Conservation (phyloP, 2,888 invertebrate genomes). For the Ischnura elegans region DNA sequence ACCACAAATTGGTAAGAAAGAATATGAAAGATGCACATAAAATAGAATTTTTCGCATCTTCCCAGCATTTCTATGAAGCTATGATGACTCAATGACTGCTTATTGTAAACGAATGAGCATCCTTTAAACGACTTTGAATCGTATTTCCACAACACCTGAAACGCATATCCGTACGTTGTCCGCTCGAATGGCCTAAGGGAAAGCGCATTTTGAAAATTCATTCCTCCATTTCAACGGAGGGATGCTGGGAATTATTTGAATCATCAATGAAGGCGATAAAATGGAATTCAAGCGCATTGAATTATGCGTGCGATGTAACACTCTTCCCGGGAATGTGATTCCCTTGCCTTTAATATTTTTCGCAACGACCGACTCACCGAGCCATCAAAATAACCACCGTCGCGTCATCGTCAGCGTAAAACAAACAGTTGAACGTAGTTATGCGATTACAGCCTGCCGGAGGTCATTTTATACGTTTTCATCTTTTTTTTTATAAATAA, state of each 20-base stretch:
- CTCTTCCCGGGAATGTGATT: slow-evolving; percentile 11
- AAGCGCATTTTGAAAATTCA: neutral
- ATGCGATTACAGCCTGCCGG: neutral
- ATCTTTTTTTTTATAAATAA: neutral
- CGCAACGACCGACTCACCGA: neutral
- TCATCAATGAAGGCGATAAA: slow-evolving; percentile 26
- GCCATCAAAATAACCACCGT: slow-evolving; percentile 14
- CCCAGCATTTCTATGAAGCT: no score
- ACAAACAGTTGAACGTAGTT: slow-evolving; percentile 13
- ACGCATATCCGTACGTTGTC: no score
- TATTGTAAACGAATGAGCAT: no score
- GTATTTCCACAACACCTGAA: no score
- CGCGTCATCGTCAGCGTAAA: slow-evolving; percentile 16
- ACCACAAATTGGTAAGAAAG: no score
- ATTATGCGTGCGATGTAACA: neutral
- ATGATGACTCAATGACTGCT: no score
- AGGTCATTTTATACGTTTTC: neutral
- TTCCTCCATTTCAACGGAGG: neutral
- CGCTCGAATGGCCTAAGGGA: neutral
- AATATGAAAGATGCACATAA: no score
- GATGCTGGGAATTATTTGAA: neutral
- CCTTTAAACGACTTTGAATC: no score
- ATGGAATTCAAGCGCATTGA: neutral
- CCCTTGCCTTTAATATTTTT: neutral
- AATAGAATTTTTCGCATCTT: no score